phyloP scores from a whole-genome alignment of 2,113 vertebrate genomes.

The Agelaius phoeniceus region DNA sequence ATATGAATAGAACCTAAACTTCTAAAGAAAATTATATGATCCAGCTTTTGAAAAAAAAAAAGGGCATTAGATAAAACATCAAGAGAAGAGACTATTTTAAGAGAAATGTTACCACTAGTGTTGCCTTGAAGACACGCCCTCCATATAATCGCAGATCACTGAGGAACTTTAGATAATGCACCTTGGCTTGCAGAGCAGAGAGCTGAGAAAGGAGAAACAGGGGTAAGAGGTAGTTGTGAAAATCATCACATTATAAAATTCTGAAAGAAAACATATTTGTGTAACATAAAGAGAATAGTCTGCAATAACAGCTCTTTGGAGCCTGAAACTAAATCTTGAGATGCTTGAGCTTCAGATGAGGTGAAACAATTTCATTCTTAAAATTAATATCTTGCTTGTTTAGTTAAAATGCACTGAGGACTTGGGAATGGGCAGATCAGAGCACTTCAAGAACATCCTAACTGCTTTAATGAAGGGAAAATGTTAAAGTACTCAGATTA shows the following conservation, averaged over 20 bases:
- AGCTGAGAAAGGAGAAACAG: conserved; percentile 77
- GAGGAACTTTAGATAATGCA: conserved; percentile 98
- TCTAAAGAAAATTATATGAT: neutral
- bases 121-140: conserved; percentile 94
- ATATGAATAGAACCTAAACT: neutral
- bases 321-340: neutral
- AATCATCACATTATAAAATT: neutral
- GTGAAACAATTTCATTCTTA: neutral
- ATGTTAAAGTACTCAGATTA: conserved; percentile 14
- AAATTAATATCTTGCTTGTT: neutral
- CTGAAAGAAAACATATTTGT: neutral
- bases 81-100: neutral
- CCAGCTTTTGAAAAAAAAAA: neutral
- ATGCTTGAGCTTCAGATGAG: neutral
- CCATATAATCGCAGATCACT: conserved; percentile 94
- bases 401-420: neutral
- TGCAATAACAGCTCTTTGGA: neutral
- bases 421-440: neutral
- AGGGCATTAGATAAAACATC: neutral
- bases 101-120: conserved; percentile 84
- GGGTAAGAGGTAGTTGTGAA: neutral
- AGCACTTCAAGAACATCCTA: neutral
- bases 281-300: neutral
- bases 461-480: conserved; percentile 1
- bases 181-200: conserved; percentile 97